Percentiles rank a stretch among this genome's conserved stretches.
Evolutionary conservation across 2,888 invertebrate genomes (phyloP).

Genomic region (Thumatha senex): DNA sequence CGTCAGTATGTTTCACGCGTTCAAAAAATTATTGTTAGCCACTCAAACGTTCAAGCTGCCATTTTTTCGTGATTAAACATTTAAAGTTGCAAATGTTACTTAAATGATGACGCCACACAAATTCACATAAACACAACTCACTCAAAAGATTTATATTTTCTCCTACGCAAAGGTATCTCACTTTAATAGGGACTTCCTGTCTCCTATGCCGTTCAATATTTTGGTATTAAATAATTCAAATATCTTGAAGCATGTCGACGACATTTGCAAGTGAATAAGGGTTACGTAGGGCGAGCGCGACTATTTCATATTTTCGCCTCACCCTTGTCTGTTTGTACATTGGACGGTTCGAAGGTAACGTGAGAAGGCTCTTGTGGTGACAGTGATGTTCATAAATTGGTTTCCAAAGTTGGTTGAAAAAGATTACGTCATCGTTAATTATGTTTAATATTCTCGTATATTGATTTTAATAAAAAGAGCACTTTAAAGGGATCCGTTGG

Average conservation of each 20-base stretch:
- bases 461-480: no score
- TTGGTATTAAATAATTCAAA: conserved; percentile 35
- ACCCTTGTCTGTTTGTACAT: conserved; percentile 2
- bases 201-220: conserved; percentile 24
- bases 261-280: conserved; percentile 34
- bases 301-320: conserved; percentile 7
- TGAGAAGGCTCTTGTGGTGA: conserved; percentile 2
- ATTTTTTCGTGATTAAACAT: no score
- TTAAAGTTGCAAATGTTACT: no score
- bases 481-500: no score
- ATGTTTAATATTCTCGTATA: not conserved
- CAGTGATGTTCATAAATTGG: not conserved
- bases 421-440: not conserved
- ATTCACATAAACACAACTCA: conserved; percentile 12
- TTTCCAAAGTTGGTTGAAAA: not conserved
- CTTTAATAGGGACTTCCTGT: conserved; percentile 14
- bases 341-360: conserved; percentile 2
- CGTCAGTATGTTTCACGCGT: no score
- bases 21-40: no score
- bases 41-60: no score
- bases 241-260: conserved; percentile 11
- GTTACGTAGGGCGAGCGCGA: conserved; percentile 1
- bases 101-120: no score
- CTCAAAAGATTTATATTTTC: conserved; percentile 13
- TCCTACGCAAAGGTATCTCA: conserved; percentile 1